phyloP scores from a whole-genome alignment of 2,888 invertebrate genomes.

The Chrysolina oricalcia region DNA sequence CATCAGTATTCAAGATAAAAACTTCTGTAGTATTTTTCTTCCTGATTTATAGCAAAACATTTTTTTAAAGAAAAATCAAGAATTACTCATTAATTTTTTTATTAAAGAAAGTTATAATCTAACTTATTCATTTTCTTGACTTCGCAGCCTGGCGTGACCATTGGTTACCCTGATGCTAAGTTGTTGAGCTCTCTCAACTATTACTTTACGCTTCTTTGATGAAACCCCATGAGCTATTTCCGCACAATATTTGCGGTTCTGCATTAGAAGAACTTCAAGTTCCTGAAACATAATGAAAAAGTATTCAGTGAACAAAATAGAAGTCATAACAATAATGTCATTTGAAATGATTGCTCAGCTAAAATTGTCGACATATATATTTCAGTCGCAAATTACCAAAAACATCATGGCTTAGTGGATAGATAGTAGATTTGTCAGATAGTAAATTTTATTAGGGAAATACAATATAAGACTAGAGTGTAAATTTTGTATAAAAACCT shows the following conservation, averaged over 20 bases:
- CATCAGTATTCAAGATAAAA: not conserved
- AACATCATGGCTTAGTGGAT: slow-evolving; percentile 63
- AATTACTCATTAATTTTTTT: slow-evolving; percentile 43
- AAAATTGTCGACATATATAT: slow-evolving; percentile 63
- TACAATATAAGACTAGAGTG: too few species aligned
- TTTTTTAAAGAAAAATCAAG: slow-evolving; percentile 5
- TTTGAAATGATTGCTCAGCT: slow-evolving; percentile 41
- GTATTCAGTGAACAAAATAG: not conserved
- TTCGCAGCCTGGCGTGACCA: slow-evolving; percentile 95
- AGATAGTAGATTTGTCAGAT: not conserved
- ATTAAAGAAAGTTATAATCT: slow-evolving; percentile 58
- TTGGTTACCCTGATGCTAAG: slow-evolving; percentile 97
- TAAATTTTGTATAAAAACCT: too few species aligned
- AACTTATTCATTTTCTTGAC: slow-evolving; percentile 98
- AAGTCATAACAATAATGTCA: slow-evolving; percentile 4
- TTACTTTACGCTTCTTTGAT: slow-evolving; percentile 96
- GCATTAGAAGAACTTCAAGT: slow-evolving; percentile 98
- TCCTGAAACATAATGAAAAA: slow-evolving; percentile 76
- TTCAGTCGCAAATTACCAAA: slow-evolving; percentile 72
- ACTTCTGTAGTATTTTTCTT: too few species aligned
- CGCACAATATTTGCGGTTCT: slow-evolving; percentile 96
- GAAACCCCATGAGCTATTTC: slow-evolving; percentile 99
- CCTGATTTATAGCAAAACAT: not conserved
- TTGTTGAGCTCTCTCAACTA: slow-evolving; percentile 97
- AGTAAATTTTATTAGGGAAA: too few species aligned